Percentiles rank a stretch among this genome's conserved stretches.
Evolutionary conservation across 2,113 vertebrate species (phyloP).

Genomic region (Polypterus senegalus): DNA sequence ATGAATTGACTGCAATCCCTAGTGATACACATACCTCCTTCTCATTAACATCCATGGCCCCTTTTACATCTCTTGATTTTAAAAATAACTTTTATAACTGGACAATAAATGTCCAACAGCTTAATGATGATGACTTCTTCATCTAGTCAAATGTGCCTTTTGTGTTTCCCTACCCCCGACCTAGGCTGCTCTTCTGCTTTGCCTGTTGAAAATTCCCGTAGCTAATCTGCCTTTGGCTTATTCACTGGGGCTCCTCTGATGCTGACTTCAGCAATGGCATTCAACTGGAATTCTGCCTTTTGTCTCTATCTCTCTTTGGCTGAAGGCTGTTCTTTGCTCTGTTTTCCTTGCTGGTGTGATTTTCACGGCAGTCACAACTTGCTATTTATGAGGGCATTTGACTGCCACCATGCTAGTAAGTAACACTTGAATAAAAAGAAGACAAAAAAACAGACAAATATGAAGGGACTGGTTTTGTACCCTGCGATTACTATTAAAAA

Average conservation of each 20-base stretch:
- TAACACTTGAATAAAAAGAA: constrained; percentile 39
- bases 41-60: constrained; percentile 26
- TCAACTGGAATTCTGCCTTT: constrained; percentile 75
- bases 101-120: constrained; percentile 66
- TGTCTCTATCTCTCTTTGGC: constrained; percentile 55
- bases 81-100: constrained; percentile 67
- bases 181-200: constrained; percentile 30
- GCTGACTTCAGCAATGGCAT: constrained; percentile 70
- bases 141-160: constrained; percentile 88
- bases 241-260: constrained; percentile 54
- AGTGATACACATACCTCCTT: constrained; percentile 9
- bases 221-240: constrained; percentile 56
- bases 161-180: constrained; percentile 49
- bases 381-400: constrained; percentile 74
- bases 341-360: constrained; percentile 68
- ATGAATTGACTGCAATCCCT: constrained; percentile 40
- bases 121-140: constrained; percentile 93
- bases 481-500: too few relatives aligned
- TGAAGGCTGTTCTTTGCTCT: constrained; percentile 54
- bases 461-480: too few relatives aligned
- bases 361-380: constrained; percentile 64
- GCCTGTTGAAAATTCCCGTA: constrained; percentile 50
- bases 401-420: constrained; percentile 61
- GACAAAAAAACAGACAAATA: constrained; percentile 6
- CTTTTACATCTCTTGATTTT: constrained; percentile 54